Evolutionary conservation across 2,888 invertebrate species (phyloP).

Genomic region (Aethes cnicana): DNA sequence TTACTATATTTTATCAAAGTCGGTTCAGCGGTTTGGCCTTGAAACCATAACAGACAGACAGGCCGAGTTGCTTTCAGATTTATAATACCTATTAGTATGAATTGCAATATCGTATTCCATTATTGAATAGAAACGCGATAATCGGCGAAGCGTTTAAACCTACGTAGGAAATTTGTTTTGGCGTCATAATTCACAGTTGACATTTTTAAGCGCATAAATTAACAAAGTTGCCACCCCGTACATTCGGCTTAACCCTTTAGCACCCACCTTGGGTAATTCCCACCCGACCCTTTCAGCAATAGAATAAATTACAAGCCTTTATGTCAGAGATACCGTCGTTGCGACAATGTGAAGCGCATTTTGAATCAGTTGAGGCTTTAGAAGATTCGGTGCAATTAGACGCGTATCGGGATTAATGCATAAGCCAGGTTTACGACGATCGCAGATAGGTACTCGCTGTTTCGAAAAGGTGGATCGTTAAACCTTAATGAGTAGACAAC

Average conservation of each 20-base stretch:
- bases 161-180: slow-evolving; percentile 79
- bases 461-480: slow-evolving; percentile 34
- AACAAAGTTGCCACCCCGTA: slow-evolving; percentile 81
- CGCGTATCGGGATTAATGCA: slow-evolving; percentile 73
- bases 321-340: slow-evolving; percentile 79
- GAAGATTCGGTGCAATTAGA: slow-evolving; percentile 77
- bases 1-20: too few species aligned
- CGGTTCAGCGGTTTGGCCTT: too few species aligned
- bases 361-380: slow-evolving; percentile 74
- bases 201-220: slow-evolving; percentile 83
- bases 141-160: slow-evolving; percentile 57
- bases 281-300: slow-evolving; percentile 83
- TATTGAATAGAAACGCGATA: slow-evolving; percentile 34
- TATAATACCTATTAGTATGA: too few species aligned
- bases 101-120: background rate
- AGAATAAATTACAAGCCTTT: slow-evolving; percentile 83
- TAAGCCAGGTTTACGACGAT: slow-evolving; percentile 62
- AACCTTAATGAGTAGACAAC: too few species aligned
- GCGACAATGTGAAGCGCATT: slow-evolving; percentile 81
- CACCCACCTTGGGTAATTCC: slow-evolving; percentile 83
- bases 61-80: too few species aligned
- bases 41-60: too few species aligned
- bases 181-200: slow-evolving; percentile 81
- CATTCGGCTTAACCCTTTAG: slow-evolving; percentile 82
- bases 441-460: slow-evolving; percentile 42